phyloP scores from a whole-genome alignment of 2,888 invertebrate species.

The Eupsilia transversa region DNA sequence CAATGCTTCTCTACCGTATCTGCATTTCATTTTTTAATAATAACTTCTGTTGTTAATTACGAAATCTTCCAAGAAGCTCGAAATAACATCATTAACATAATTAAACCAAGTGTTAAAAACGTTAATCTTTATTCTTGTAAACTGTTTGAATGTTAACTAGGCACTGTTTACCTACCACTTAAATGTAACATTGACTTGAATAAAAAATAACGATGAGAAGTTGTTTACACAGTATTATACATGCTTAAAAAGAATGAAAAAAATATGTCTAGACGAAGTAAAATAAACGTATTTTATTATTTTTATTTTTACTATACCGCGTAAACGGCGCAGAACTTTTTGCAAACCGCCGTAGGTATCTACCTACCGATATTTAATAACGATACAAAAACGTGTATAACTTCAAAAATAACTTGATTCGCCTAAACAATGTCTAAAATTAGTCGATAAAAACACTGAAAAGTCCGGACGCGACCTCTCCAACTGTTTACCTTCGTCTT shows the following conservation, averaged over 20 bases:
- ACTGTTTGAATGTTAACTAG: constrained; percentile 42
- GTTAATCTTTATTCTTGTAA: constrained; percentile 46
- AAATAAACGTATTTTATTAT: constrained; percentile 54
- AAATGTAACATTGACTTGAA: constrained; percentile 53
- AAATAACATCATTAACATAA: constrained; percentile 40
- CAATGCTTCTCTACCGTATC: neutral
- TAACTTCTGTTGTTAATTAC: neutral
- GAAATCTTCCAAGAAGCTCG: neutral
- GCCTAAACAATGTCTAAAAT: constrained; percentile 58
- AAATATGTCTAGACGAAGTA: constrained; percentile 64
- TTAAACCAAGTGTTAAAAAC: constrained; percentile 39
- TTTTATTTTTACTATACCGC: constrained; percentile 56
- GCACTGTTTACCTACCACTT: constrained; percentile 56
- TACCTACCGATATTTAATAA: constrained; percentile 28
- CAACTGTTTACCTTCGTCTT: constrained; percentile 69
- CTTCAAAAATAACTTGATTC: constrained; percentile 52
- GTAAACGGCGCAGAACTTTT: constrained; percentile 37
- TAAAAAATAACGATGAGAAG: constrained; percentile 48
- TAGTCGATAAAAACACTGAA: constrained; percentile 53
- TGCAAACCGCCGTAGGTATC: constrained; percentile 20
- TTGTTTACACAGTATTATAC: constrained; percentile 54
- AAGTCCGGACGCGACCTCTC: constrained; percentile 49
- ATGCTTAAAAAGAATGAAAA: constrained; percentile 44
- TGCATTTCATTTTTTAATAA: neutral
- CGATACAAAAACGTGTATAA: constrained; percentile 44